Conservation (phyloP, 2,888 invertebrate genomes). For the Eumerus sabulonum region DNA sequence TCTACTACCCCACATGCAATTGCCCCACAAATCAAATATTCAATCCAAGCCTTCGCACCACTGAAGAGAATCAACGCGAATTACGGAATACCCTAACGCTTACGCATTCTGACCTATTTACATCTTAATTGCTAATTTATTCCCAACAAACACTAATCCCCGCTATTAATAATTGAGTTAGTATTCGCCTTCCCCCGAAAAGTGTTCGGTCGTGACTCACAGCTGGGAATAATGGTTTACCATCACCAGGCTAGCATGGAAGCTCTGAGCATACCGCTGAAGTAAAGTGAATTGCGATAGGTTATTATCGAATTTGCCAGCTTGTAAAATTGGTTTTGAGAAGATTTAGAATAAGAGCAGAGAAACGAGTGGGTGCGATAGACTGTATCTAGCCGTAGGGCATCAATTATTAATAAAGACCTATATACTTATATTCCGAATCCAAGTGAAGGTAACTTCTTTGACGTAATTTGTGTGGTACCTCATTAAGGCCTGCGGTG, state of each 20-base stretch:
- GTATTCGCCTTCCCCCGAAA: constrained; percentile 11
- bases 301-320: constrained; percentile 19
- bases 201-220: constrained; percentile 23
- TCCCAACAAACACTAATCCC: constrained; percentile 33
- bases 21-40: constrained; percentile 24
- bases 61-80: not conserved
- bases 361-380: no score
- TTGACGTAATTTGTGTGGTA: no score
- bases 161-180: constrained; percentile 62
- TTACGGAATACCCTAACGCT: not conserved
- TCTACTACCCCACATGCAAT: constrained; percentile 10
- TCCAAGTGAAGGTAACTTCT: not conserved
- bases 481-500: no score
- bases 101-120: constrained; percentile 45
- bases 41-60: constrained; percentile 3
- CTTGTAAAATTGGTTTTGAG: constrained; percentile 15
- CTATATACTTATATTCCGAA: constrained; percentile 2
- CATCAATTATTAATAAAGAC: constrained; percentile 45
- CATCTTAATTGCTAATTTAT: constrained; percentile 66
- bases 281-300: not conserved
- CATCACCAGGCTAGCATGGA: not conserved
- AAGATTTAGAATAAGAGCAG: not conserved
- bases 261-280: not conserved
- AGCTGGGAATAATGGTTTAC: constrained; percentile 20
- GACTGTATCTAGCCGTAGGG: constrained; percentile 14